These are phyloP conservation scores for Carollia perspicillata DNA, from an alignment of 2,113 vertebrate genomes.

Conservation along the genomic window DNA sequence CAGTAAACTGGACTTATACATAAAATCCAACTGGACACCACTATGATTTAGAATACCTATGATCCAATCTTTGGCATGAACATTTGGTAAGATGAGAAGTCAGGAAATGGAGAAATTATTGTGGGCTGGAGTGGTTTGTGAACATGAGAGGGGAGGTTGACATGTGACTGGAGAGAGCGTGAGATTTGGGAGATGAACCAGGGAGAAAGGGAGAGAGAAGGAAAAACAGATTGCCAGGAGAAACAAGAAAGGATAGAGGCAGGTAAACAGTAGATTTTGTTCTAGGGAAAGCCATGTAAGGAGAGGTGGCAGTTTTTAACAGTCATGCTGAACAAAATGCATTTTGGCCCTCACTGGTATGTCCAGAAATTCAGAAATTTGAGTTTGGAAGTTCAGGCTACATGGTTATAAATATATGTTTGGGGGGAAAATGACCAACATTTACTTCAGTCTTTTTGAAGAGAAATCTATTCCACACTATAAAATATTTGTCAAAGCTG, in stretches of 20 bases:
- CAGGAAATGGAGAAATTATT: constrained; percentile 13
- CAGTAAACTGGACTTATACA: not conserved
- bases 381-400: not conserved
- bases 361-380: not conserved
- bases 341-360: not conserved
- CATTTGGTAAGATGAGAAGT: not conserved
- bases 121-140: not conserved
- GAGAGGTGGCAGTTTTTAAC: not conserved
- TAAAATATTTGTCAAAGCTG: constrained; percentile 30
- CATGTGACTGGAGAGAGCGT: not conserved
- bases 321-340: not conserved
- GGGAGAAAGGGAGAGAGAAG: not conserved
- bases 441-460: not conserved
- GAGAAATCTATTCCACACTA: not conserved
- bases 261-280: not conserved
- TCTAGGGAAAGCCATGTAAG: not conserved
- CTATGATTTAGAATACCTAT: not conserved
- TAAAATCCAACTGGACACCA: not conserved
- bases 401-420: not conserved
- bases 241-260: not conserved
- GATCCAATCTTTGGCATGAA: not conserved
- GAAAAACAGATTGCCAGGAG: not conserved
- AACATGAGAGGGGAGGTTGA: not conserved
- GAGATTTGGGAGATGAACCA: not conserved
- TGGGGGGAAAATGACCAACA: not conserved